A percentile compares a stretch with the other conserved stretches of the same genome.
Evolutionary conservation across 2,888 invertebrate species (phyloP).

Genomic region (Epinotia ramella): DNA sequence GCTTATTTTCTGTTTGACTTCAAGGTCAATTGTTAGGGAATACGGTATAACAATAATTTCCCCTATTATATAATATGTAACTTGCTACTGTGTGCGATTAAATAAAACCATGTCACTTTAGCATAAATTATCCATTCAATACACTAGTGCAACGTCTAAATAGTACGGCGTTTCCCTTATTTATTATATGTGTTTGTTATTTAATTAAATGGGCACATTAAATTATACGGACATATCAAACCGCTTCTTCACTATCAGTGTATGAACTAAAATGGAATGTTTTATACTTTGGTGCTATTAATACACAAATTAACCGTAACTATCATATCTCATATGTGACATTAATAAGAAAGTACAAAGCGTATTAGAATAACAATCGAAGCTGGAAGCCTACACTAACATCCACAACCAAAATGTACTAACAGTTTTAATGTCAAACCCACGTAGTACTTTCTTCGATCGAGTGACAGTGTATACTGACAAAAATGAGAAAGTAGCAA

Average conservation of each 20-base stretch:
- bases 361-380: constrained; percentile 77
- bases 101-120: too few relatives aligned
- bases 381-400: constrained; percentile 66
- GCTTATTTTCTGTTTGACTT: too few relatives aligned
- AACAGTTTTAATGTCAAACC: not conserved
- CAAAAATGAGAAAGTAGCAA: constrained; percentile 1
- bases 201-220: too few relatives aligned
- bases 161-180: too few relatives aligned
- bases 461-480: not conserved
- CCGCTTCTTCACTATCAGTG: not conserved
- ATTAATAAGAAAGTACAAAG: constrained; percentile 80
- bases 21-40: too few relatives aligned
- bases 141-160: too few relatives aligned
- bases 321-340: constrained; percentile 62
- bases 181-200: too few relatives aligned
- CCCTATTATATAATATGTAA: too few relatives aligned
- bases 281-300: constrained; percentile 41
- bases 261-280: not conserved
- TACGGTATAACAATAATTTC: too few relatives aligned
- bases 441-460: not conserved
- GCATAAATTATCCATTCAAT: too few relatives aligned
- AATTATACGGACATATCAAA: too few relatives aligned
- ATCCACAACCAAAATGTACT: not conserved
- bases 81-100: too few relatives aligned
- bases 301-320: constrained; percentile 69